A percentile compares a stretch with the other conserved stretches of the same genome.
These are phyloP conservation scores for Drosophila leonis DNA, from an alignment of 2,888 invertebrate genomes.

Conservation along the genomic window DNA sequence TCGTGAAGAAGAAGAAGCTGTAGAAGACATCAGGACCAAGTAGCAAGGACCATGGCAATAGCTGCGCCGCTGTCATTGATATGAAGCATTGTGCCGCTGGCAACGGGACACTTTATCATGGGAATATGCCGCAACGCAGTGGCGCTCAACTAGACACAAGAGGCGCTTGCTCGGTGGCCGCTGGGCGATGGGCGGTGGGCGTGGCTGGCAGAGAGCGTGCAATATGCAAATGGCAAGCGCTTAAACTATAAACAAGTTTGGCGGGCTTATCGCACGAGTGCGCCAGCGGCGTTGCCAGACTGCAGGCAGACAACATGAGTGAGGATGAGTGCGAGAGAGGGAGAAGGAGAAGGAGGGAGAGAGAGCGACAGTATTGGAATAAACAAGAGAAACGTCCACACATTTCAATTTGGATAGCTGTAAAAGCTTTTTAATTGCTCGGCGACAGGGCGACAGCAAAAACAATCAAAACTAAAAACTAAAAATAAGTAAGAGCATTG, in stretches of 20 bases:
- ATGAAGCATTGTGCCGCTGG: conserved; percentile 49
- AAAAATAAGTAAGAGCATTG: background rate
- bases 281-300: conserved; percentile 34
- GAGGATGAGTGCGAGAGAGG: background rate
- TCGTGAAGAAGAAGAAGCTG: background rate
- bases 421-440: conserved; percentile 80
- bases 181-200: background rate
- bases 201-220: conserved; percentile 9
- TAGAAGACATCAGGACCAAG: conserved; percentile 14
- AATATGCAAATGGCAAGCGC: conserved; percentile 61
- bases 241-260: conserved; percentile 62
- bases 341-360: background rate
- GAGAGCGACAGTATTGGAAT: background rate
- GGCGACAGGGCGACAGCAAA: conserved; percentile 23
- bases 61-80: conserved; percentile 40
- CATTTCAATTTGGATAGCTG: conserved; percentile 75
- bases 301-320: conserved; percentile 6
- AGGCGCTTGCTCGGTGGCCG: background rate
- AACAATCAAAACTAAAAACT: conserved; percentile 5
- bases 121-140: conserved; percentile 62
- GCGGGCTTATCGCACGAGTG: conserved; percentile 33
- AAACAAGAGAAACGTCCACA: conserved; percentile 38
- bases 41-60: background rate
- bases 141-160: conserved; percentile 4
- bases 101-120: conserved; percentile 75